These are phyloP conservation scores for Chelidonichthys spinosus DNA, from an alignment of 2,797 vertebrate genomes.

Conservation along the genomic window DNA sequence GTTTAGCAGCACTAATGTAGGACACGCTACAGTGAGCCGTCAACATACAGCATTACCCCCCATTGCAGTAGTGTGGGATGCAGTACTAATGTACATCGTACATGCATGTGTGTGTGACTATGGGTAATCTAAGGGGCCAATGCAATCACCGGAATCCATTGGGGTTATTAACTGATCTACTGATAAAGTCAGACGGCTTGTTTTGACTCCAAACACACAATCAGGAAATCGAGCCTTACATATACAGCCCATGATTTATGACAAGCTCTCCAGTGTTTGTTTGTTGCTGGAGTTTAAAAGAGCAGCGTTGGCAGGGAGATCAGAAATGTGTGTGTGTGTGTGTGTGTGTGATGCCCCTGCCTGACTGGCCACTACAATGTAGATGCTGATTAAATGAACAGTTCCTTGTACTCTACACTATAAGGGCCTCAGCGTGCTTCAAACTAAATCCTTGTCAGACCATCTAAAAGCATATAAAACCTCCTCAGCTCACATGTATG, in stretches of 20 bases:
- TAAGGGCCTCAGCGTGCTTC: neutral
- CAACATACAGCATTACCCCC: slow-evolving; percentile 12
- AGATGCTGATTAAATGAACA: slow-evolving; percentile 23
- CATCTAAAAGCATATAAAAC: neutral
- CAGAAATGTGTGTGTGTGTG: slow-evolving; percentile 1
- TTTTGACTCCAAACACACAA: slow-evolving; percentile 76
- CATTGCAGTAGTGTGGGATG: slow-evolving; percentile 6
- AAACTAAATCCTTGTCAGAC: neutral
- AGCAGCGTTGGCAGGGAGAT: slow-evolving; percentile 40
- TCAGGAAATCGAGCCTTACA: slow-evolving; percentile 69
- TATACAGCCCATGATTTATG: slow-evolving; percentile 58
- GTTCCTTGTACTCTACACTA: slow-evolving; percentile 9
- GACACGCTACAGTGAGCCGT: slow-evolving; percentile 15
- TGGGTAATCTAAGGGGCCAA: slow-evolving; percentile 31
- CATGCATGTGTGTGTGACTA: slow-evolving; percentile 11
- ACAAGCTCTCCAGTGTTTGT: slow-evolving; percentile 53
- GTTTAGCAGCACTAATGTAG: slow-evolving; percentile 32
- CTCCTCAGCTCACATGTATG: neutral
- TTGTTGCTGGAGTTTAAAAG: slow-evolving; percentile 60
- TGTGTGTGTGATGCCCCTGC: slow-evolving; percentile 23
- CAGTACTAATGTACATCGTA: slow-evolving; percentile 17
- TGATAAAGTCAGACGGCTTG: slow-evolving; percentile 74
- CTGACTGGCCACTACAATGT: neutral
- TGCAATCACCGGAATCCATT: slow-evolving; percentile 59
- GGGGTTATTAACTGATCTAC: slow-evolving; percentile 74